Base-by-base conservation (phyloP, 2,888 invertebrate genomes). In the Venusia cambrica region DNA sequence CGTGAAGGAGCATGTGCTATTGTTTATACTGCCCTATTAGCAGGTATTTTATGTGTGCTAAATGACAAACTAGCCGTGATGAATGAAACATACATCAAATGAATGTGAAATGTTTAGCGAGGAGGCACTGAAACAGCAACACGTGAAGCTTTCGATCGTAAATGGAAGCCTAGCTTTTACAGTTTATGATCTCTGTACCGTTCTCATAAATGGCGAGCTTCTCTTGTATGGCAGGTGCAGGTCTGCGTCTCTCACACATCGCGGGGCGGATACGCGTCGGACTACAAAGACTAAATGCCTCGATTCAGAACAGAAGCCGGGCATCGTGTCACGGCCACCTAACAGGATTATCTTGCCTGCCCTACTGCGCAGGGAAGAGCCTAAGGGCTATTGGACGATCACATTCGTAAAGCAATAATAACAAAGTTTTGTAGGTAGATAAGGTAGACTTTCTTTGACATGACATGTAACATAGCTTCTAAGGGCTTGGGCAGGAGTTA, bases 171-270 rank as follows among this genome's bases (percentile, higher is more conserved):
- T 61, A 61, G 56, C 57, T 56, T 60, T 57, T 40, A 51, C 48
- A 13, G 37, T 54, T 54, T 67, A 63, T 62, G 62, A 65, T 68
- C 54, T 54, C 54, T 57, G 66, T 84, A 88, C 87, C 87, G 73
- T 87, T 79, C 67, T 87, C 88, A 67, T 85, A 88, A 62, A 87
- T 72, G 70, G 83, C 81, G 52, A 87, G 80, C 72, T 87, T 87
- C 69, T 85, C 83, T 66, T 71, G 75, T 66, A 88, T 87, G 50
- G 85, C 78, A 47, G 85, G 81, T 57, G 87, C 69, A 51, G 80
- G 56, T 69, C 70, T 80, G 55, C 84, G 83, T 56, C 50, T 65
- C 72, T 75, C 84, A 73, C 74, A 76, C 85, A 83, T 85, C 55
- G 78, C 69, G 68, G 61, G 62, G 70, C 73, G 73, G 73, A 73